Percentiles rank a stretch among this genome's conserved stretches.
These are phyloP conservation scores for Acinonyx jubatus DNA, from an alignment of 2,113 vertebrate species.

Conservation along the genomic window DNA sequence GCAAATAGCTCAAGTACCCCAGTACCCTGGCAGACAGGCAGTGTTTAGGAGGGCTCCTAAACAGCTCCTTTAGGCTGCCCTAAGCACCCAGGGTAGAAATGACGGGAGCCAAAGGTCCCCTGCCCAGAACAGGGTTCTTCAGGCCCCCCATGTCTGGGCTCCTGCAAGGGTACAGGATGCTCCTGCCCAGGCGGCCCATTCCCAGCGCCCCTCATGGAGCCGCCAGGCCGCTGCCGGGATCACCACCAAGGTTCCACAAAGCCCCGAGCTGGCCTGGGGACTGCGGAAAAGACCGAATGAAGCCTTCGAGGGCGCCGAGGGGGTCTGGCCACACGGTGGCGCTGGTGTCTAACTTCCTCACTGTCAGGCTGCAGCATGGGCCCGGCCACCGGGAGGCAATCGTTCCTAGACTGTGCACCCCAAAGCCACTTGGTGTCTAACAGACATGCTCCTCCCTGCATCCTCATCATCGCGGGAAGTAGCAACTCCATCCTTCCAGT, in stretches of 20 bases:
- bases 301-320: background rate
- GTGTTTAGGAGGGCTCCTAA: background rate
- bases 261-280: background rate
- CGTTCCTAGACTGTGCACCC: background rate
- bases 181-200: background rate
- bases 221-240: background rate
- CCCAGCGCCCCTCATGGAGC: background rate
- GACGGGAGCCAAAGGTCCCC: background rate
- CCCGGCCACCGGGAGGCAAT: background rate
- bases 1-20: background rate
- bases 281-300: rapidly evolving
- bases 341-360: background rate
- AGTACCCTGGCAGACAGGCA: background rate
- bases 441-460: background rate
- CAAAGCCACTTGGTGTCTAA: rapidly evolving
- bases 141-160: background rate
- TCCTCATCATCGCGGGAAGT: background rate
- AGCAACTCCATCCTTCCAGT: background rate
- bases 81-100: background rate
- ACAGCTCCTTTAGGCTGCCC: background rate
- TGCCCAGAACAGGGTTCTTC: background rate
- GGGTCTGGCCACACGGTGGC: slow-evolving; percentile 62
- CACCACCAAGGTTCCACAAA: background rate
- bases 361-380: rapidly evolving
- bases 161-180: background rate